Evolutionary conservation across 2,888 invertebrate genomes (phyloP), one percentile per base, ranked within the genome.

Genomic region (Maniola hyperantus): DNA sequence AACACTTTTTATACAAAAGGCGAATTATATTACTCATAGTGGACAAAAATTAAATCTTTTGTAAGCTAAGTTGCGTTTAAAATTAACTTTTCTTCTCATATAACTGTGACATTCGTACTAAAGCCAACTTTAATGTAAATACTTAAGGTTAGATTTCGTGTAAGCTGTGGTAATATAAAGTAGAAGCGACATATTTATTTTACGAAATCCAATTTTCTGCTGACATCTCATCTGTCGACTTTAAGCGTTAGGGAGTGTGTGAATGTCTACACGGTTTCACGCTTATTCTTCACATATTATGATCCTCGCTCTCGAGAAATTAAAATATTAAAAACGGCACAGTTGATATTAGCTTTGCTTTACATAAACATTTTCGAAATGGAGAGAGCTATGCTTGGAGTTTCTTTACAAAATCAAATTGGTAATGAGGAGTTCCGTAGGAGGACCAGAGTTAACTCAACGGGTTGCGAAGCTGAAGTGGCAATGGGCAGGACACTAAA

Each of bases 191-290:
- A 91, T 91, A 90, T 92, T 92, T 92, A 92, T 91, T 91, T 91
- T 90, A 87, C 89, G 80, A 90, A 92, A 92, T 92, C 92, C 92
- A 91, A 92, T 92, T 92, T 92, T 91, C 91, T 91, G 91, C 91
- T 87, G 92, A 91, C 92, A 88, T 90, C 85, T 91, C 89, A 90
- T 88, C 91, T 91, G 92, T 92, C 91, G 89, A 83, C 91, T 92
- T 91, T 91, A 89, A 89, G 81, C 88, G 87, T 81, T 85, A 80
- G 82, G 83, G 83, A 83, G 86, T 85, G 85, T 88, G 80, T 81
- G 80, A 82, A 80, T 86, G 90, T 90, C 91, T 83, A 77, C 84
- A 84, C 78, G 81, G 88, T 88, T 91, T 89, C 87, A 90, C 87
- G 87, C 84, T 88, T 83, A 86, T 83, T 84, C 79, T 81, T 87